Conservation (phyloP, 2,888 invertebrate species). For the Meandrusa payeni region DNA sequence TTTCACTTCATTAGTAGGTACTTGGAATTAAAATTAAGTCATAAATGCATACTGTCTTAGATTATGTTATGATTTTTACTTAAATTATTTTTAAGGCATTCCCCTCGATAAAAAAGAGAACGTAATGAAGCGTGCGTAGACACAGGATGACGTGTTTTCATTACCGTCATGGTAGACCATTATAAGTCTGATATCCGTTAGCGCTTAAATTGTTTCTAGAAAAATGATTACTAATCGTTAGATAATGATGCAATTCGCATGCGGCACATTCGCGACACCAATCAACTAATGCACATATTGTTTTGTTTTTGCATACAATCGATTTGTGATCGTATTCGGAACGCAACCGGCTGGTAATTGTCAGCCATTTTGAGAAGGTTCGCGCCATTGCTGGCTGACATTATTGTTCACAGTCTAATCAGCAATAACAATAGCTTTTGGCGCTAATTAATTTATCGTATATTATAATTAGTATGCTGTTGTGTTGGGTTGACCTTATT, state of each 20-base stretch:
- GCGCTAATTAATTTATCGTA: constrained; percentile 52
- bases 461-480: constrained; percentile 34
- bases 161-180: constrained; percentile 22
- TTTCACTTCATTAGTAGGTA: too few species aligned
- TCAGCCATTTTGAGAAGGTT: constrained; percentile 58
- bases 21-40: too few species aligned
- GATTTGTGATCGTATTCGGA: constrained; percentile 39
- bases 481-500: constrained; percentile 29
- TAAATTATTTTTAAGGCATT: constrained; percentile 5
- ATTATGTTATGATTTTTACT: too few species aligned
- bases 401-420: constrained; percentile 49
- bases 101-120: constrained; percentile 5
- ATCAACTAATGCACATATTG: constrained; percentile 38
- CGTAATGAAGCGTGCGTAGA: constrained; percentile 4
- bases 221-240: constrained; percentile 31
- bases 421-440: constrained; percentile 49
- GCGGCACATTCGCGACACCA: constrained; percentile 33
- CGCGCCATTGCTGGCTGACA: constrained; percentile 44
- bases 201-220: constrained; percentile 31
- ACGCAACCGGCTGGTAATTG: constrained; percentile 56
- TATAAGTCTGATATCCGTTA: constrained; percentile 30
- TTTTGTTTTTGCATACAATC: constrained; percentile 59
- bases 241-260: constrained; percentile 35
- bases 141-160: constrained; percentile 24
- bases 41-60: too few species aligned